Evolutionary conservation across 2,888 invertebrate genomes (phyloP).

Genomic region (Merodon equestris): DNA sequence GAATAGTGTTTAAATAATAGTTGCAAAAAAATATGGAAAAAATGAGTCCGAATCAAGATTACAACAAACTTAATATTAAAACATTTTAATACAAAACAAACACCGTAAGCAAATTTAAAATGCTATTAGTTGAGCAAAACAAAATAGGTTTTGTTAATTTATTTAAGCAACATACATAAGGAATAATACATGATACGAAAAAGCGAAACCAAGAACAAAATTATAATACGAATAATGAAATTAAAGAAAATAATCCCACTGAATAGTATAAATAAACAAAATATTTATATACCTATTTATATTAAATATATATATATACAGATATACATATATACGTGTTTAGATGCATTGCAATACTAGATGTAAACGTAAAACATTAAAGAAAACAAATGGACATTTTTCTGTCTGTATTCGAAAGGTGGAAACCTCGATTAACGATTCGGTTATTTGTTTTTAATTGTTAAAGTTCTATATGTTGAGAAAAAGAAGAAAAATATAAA

Average conservation of each 20-base stretch:
- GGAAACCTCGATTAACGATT: constrained; percentile 10
- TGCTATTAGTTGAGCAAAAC: constrained; percentile 65
- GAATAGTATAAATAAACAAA: constrained; percentile 67
- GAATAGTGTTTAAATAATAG: constrained; percentile 4
- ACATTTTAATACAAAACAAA: constrained; percentile 38
- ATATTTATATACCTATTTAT: constrained; percentile 68
- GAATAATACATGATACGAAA: constrained; percentile 17
- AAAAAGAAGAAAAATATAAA: constrained; percentile 25
- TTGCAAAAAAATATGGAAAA: not conserved
- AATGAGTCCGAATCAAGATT: constrained; percentile 47
- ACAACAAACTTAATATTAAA: constrained; percentile 33
- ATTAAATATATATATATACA: constrained; percentile 61
- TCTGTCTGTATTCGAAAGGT: constrained; percentile 36
- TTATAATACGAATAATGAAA: constrained; percentile 29
- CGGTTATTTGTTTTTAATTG: constrained; percentile 47
- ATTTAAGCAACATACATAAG: constrained; percentile 35
- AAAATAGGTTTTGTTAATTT: constrained; percentile 31
- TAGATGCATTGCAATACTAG: constrained; percentile 67
- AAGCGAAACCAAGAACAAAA: no score
- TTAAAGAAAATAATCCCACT: constrained; percentile 67
- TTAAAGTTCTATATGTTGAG: constrained; percentile 46
- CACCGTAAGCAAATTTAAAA: constrained; percentile 37
- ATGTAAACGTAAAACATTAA: constrained; percentile 51
- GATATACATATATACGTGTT: constrained; percentile 64
- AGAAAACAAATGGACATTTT: constrained; percentile 9